These are phyloP conservation scores for Dryoscopus gambensis DNA, from an alignment of 2,113 vertebrate genomes.

Conservation along the genomic window DNA sequence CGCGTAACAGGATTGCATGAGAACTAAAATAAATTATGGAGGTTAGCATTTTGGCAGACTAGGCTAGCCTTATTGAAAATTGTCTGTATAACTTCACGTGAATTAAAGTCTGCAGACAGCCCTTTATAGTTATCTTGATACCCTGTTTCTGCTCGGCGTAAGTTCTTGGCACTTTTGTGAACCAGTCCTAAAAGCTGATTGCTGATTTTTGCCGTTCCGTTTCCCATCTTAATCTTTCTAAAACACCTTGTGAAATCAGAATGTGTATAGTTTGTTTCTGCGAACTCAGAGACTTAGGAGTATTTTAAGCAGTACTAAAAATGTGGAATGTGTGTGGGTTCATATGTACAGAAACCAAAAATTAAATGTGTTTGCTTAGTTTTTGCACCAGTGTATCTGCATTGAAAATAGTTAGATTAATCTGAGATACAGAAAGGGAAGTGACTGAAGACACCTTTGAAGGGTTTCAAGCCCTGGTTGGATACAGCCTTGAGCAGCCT, in stretches of 20 bases:
- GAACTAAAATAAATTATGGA: neutral
- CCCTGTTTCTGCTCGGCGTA: neutral
- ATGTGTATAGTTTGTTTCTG: neutral
- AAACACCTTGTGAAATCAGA: neutral
- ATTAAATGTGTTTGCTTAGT: neutral
- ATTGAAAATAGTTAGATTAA: neutral
- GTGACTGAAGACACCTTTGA: neutral
- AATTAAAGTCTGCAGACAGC: neutral
- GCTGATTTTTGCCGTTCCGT: neutral
- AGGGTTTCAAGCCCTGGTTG: neutral
- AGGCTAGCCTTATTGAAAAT: neutral
- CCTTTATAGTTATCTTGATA: neutral
- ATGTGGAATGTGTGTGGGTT: neutral
- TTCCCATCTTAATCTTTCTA: neutral
- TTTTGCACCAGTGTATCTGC: neutral
- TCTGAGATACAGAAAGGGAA: neutral
- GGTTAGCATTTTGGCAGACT: neutral
- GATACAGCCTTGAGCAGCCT: neutral
- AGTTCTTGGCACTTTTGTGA: neutral
- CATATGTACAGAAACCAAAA: neutral
- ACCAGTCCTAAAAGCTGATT: neutral
- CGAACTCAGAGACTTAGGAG: neutral
- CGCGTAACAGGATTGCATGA: neutral
- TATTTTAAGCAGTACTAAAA: neutral
- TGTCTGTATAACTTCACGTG: neutral